phyloP scores from a whole-genome alignment of 2,888 invertebrate species.

The Drosophila melanosoma region DNA sequence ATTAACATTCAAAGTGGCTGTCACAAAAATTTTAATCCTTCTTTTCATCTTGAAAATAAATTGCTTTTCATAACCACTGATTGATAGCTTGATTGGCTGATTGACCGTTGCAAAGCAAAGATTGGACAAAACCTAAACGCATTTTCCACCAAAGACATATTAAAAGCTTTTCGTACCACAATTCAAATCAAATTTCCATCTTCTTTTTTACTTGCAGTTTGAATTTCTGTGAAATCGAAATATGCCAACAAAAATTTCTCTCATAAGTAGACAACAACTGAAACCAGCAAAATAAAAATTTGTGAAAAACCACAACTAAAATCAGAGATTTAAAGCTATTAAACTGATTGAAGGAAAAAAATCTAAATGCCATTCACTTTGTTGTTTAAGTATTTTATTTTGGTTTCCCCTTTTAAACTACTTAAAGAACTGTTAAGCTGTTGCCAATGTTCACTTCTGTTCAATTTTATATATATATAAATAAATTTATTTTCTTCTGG shows the following conservation, averaged over 20 bases:
- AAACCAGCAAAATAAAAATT: neutral
- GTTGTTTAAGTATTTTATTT: neutral
- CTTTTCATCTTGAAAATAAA: neutral
- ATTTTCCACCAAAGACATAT: neutral
- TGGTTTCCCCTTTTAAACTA: neutral
- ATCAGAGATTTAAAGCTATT: neutral
- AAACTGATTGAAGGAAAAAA: neutral
- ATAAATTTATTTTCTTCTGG: neutral
- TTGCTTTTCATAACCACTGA: neutral
- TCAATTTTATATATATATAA: neutral
- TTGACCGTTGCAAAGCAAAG: neutral
- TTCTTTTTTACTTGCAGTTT: neutral
- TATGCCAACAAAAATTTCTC: too few relatives aligned
- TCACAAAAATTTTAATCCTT: neutral
- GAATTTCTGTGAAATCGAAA: neutral
- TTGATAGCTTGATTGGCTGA: neutral
- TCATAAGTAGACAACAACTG: neutral
- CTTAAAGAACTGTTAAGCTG: neutral
- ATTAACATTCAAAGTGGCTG: neutral
- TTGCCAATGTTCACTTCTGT: neutral
- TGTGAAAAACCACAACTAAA: neutral
- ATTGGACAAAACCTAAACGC: neutral
- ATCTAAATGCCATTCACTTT: neutral
- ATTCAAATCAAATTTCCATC: neutral
- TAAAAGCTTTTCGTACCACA: neutral